phyloP scores from a whole-genome alignment of 2,888 invertebrate genomes.

The Phrixothrix hirtus region DNA sequence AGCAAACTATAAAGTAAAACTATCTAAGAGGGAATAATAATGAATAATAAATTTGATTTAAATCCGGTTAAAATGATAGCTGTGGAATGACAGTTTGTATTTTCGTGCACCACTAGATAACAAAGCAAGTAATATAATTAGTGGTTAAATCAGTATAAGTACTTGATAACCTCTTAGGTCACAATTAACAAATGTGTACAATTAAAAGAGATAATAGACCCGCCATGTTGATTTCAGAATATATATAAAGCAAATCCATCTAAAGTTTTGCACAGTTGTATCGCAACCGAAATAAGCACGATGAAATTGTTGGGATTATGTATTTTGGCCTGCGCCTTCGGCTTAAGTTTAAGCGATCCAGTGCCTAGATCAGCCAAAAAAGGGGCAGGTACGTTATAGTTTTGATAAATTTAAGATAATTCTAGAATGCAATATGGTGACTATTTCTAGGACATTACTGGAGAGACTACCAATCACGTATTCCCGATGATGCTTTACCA shows the following conservation, averaged over 20 bases:
- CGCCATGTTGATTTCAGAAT: not conserved
- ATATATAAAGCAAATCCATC: not conserved
- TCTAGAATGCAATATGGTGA: too few species aligned
- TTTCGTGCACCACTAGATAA: not conserved
- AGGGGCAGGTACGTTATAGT: too few species aligned
- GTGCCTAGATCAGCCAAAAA: too few species aligned
- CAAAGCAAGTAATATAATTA: not conserved
- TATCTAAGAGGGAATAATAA: not conserved
- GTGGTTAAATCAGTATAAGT: not conserved
- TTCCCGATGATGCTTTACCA: constrained; percentile 1
- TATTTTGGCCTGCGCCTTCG: not conserved
- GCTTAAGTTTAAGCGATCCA: too few species aligned
- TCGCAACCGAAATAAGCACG: not conserved
- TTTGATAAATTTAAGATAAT: too few species aligned
- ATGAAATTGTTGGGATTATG: not conserved
- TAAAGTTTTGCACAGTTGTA: not conserved
- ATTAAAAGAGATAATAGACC: not conserved
- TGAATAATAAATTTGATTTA: not conserved
- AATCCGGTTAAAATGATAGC: not conserved
- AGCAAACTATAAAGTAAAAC: not conserved
- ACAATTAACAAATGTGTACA: not conserved
- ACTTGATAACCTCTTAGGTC: not conserved
- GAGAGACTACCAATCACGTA: not conserved
- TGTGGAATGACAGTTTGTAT: not conserved
- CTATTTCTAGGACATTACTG: not conserved